Conservation (phyloP, 2,113 vertebrate species). For the Seriola dumerili region DNA sequence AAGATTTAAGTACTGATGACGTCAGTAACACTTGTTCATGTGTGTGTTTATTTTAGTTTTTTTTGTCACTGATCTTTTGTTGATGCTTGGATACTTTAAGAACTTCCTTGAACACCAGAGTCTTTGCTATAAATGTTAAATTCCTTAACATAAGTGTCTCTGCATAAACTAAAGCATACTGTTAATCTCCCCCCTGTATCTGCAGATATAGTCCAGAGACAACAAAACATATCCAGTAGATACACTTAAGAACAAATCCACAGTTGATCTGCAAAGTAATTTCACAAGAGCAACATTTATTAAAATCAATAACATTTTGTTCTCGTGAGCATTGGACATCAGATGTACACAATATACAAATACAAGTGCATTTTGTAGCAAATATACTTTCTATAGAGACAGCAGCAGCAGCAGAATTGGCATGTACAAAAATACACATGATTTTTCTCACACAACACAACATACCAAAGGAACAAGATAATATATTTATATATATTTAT, state of each 20-base stretch:
- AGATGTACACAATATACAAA: constrained; percentile 79
- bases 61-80: no score
- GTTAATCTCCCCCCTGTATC: no score
- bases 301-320: constrained; percentile 61
- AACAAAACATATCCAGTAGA: background rate
- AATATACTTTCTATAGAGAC: constrained; percentile 86
- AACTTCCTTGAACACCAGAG: no score
- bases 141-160: no score
- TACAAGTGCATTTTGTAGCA: constrained; percentile 73
- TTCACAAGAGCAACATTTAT: constrained; percentile 78
- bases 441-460: constrained; percentile 85
- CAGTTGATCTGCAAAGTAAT: background rate
- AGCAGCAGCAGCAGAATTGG: constrained; percentile 94
- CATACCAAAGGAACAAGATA: constrained; percentile 81
- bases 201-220: no score
- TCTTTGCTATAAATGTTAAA: no score
- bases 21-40: no score
- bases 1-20: no score
- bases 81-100: no score
- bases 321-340: constrained; percentile 65
- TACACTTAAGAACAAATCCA: constrained; percentile 21
- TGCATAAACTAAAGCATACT: no score
- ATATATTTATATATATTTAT: constrained; percentile 77
- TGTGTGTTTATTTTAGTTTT: no score
- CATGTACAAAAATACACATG: constrained; percentile 98